Evolutionary conservation across 2,888 invertebrate species (phyloP), one percentile per base, ranked within the genome.

Genomic region (Aspidiotus rigidus): DNA sequence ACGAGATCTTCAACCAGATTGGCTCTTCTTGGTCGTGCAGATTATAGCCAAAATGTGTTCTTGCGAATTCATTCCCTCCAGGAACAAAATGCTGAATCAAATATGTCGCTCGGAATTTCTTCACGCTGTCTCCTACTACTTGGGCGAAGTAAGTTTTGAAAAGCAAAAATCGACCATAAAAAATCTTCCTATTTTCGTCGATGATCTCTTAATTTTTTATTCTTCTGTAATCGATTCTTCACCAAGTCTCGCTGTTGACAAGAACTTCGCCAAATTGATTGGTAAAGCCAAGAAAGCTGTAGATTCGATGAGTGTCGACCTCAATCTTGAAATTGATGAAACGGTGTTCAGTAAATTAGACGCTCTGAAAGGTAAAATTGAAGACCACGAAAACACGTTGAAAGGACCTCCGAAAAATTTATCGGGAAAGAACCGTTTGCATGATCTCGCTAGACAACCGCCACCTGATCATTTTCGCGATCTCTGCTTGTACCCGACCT

Each of bases 401-500:
- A 70, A 72, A 54, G 54, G 64, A 55, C 62, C 61, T 62, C 66
- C 64, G 39, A 60, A 62, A 62, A 53, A 71, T 55, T 41, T 44
- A 49, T 11, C 44, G 56, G 77, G 70, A 79, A 78, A 69, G 78
- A 79, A 1, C 75, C 74, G 66, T 77, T 77, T 77, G 79, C 70
- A 80, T 80, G n/a, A n/a, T n/a, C n/a, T n/a, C n/a, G n/a, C n/a
- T n/a, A 28, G 44, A 17, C 16, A 40, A 15, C 70, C 63, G 69
- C 81, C 83, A 39, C 79, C 79, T 67, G 77, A 82, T 72, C 79
- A 80, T 71, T 80, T 83, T 59, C 83, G 84, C 0, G 78, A 80
- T 3, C 78, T 80, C 71, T 76, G 80, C 66, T 81, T 86, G 69
- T 80, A 83, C 74, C 81, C n/a, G n/a, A n/a, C n/a, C n/a, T n/a